phyloP scores from a whole-genome alignment of 2,888 invertebrate species.

The Platerodrilus igneus region DNA sequence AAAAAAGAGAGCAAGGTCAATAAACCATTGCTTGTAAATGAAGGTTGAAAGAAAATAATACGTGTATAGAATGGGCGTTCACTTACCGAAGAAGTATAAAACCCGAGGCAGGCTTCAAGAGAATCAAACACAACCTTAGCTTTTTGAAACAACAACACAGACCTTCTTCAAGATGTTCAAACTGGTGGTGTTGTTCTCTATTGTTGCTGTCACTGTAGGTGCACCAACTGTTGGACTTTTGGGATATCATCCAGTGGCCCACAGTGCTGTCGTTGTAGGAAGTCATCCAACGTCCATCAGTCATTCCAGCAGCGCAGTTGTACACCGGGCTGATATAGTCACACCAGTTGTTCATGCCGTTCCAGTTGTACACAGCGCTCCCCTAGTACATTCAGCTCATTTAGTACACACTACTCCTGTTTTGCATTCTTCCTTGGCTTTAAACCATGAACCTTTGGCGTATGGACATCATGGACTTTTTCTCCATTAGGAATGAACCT shows the following conservation, averaged over 20 bases:
- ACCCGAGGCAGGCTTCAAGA: background rate
- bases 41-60: too few species aligned
- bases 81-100: slow-evolving; percentile 14
- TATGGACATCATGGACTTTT: slow-evolving; percentile 16
- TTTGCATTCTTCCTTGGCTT: slow-evolving; percentile 4
- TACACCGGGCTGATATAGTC: slow-evolving; percentile 32
- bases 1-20: too few species aligned
- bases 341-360: slow-evolving; percentile 39
- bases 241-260: slow-evolving; percentile 36
- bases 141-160: slow-evolving; percentile 20
- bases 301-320: slow-evolving; percentile 33
- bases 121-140: slow-evolving; percentile 12
- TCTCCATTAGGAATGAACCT: slow-evolving; percentile 9
- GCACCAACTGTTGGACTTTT: slow-evolving; percentile 45
- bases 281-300: slow-evolving; percentile 34
- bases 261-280: slow-evolving; percentile 31
- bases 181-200: slow-evolving; percentile 52
- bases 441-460: slow-evolving; percentile 33
- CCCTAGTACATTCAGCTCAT: slow-evolving; percentile 10
- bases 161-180: slow-evolving; percentile 39
- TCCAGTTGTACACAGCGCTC: slow-evolving; percentile 21
- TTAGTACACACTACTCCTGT: slow-evolving; percentile 7
- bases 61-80: too few species aligned
- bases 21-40: too few species aligned
- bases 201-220: slow-evolving; percentile 54